A percentile compares a stretch with the other conserved stretches of the same genome.
Evolutionary conservation across 1,140 invertebrate species (phyloP).

Genomic region (Magallana ariakensis): DNA sequence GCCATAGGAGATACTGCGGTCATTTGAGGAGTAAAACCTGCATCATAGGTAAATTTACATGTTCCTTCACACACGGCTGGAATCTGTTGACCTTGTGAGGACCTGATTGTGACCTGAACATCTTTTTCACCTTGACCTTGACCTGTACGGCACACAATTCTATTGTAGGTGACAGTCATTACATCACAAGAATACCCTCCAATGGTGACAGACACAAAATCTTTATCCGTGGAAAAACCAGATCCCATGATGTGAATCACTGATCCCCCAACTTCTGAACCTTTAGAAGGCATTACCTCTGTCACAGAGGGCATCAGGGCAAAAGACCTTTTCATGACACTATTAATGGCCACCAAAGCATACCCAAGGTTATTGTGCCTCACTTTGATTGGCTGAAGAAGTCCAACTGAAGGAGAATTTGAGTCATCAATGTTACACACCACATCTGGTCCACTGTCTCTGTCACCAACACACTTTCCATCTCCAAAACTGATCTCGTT

Average conservation of each 20-base stretch:
- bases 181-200: conserved; percentile 50
- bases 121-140: conserved; percentile 24
- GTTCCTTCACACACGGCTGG: neutral
- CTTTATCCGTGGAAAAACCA: conserved; percentile 49
- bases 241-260: conserved; percentile 61
- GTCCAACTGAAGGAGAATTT: conserved; percentile 56
- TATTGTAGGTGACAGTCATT: conserved; percentile 53
- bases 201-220: conserved; percentile 51
- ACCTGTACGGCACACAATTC: conserved; percentile 57
- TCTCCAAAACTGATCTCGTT: conserved; percentile 64
- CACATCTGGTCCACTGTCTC: conserved; percentile 30
- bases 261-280: conserved; percentile 64
- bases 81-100: neutral
- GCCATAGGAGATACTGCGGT: conserved; percentile 53
- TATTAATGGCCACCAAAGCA: conserved; percentile 58
- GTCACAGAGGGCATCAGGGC: conserved; percentile 59
- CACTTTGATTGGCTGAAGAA: conserved; percentile 55
- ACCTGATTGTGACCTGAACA: conserved; percentile 39
- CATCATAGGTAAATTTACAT: conserved; percentile 48
- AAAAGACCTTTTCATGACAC: conserved; percentile 51
- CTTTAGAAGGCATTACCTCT: conserved; percentile 55
- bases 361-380: conserved; percentile 67
- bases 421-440: conserved; percentile 52
- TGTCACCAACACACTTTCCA: conserved; percentile 44
- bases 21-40: conserved; percentile 62